Percentiles rank a stretch among this genome's conserved stretches.
Conservation (phyloP, 2,113 vertebrate species). For the Romanogobio albipinnatus region DNA sequence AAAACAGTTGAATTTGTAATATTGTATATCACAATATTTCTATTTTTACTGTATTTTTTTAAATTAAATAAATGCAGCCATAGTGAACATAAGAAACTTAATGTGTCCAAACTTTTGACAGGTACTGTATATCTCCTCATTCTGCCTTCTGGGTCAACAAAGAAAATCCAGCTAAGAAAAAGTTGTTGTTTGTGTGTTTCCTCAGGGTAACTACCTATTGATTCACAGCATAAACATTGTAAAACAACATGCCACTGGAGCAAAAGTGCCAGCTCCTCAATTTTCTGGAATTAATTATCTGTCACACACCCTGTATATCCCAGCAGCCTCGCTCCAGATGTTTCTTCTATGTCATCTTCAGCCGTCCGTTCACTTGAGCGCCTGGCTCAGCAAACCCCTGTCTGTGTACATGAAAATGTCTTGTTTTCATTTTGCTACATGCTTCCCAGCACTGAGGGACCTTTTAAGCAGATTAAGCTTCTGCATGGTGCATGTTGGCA, state of each 20-base stretch:
- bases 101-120: too few relatives aligned
- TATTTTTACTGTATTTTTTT: too few relatives aligned
- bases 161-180: not conserved
- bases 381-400: slow-evolving; percentile 12
- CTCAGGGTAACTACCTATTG: slow-evolving; percentile 30
- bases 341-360: not conserved
- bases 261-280: slow-evolving; percentile 21
- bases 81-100: too few relatives aligned
- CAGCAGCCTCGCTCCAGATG: slow-evolving; percentile 6
- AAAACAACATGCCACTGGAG: slow-evolving; percentile 13
- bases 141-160: not conserved
- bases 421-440: slow-evolving; percentile 38
- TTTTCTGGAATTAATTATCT: slow-evolving; percentile 22
- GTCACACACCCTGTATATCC: not conserved
- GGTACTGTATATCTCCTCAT: not conserved
- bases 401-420: slow-evolving; percentile 25
- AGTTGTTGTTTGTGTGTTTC: slow-evolving; percentile 21
- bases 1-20: too few relatives aligned
- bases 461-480: slow-evolving; percentile 47
- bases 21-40: too few relatives aligned
- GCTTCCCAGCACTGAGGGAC: slow-evolving; percentile 2
- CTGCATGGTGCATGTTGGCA: slow-evolving; percentile 38
- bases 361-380: not conserved
- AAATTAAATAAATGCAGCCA: too few relatives aligned
- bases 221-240: slow-evolving; percentile 33